phyloP scores from a whole-genome alignment of 2,113 vertebrate species.

The Ivindomyrus marchei region DNA sequence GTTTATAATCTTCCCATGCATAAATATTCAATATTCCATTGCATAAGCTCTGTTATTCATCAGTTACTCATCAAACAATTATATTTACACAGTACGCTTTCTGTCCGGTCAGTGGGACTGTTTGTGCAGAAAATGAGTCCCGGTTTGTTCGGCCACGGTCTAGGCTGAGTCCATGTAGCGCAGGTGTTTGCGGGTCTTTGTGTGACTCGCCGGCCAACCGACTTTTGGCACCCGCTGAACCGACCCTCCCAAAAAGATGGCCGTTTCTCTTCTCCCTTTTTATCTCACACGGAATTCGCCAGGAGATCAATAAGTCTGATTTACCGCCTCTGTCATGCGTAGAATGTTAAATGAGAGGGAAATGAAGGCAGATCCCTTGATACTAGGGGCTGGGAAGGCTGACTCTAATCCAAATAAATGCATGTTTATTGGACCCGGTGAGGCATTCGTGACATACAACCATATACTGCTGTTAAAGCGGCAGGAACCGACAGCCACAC shows the following conservation, averaged over 20 bases:
- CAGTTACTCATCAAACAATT: not conserved
- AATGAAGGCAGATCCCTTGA: not conserved
- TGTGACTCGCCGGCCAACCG: not conserved
- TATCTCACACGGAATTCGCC: not conserved
- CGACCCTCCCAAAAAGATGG: constrained; percentile 7
- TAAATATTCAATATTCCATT: not conserved
- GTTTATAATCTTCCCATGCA: not conserved
- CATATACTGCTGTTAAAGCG: not conserved
- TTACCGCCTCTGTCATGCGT: not conserved
- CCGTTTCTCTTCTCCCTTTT: not conserved
- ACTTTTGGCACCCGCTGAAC: not conserved
- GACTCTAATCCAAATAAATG: not conserved
- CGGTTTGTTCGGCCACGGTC: not conserved
- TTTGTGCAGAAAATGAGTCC: not conserved
- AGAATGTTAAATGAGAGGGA: constrained; percentile 1
- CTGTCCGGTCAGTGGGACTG: not conserved
- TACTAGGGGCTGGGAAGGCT: not conserved
- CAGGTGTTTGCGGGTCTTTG: not conserved
- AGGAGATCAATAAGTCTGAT: constrained; percentile 19
- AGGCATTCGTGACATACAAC: not conserved
- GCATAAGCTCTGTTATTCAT: not conserved
- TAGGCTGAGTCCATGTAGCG: not conserved
- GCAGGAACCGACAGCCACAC: not conserved
- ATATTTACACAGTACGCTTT: not conserved
- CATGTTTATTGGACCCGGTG: not conserved